phyloP scores from a whole-genome alignment of 64 coral and sea anemone species.

The Platygyra sinensis region DNA sequence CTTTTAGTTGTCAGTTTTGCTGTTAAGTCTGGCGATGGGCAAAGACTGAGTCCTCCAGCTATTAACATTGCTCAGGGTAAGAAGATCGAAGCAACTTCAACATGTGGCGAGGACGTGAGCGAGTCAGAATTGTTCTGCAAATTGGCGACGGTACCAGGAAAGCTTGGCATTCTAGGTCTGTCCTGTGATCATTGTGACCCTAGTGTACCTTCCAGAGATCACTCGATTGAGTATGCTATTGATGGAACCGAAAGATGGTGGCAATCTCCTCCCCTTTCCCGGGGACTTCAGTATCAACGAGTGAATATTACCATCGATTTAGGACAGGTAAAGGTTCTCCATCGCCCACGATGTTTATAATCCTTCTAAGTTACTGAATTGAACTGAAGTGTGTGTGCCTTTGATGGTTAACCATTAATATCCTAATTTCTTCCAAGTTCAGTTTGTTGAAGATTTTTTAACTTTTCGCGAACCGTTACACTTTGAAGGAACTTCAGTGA shows the following conservation, averaged over 20 bases:
- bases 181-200: constrained; percentile 78
- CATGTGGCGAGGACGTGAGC: constrained; percentile 81
- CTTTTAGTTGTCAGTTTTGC: neutral
- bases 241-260: constrained; percentile 96
- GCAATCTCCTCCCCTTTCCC: constrained; percentile 90
- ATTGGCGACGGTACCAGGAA: constrained; percentile 90
- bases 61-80: constrained; percentile 96
- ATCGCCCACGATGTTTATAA: neutral
- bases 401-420: too few species aligned
- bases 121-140: constrained; percentile 88
- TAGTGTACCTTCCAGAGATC: constrained; percentile 40
- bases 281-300: constrained; percentile 86
- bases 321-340: constrained; percentile 65
- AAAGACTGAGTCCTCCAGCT: constrained; percentile 49
- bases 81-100: constrained; percentile 88
- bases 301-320: constrained; percentile 96
- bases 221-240: constrained; percentile 75
- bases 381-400: too few species aligned
- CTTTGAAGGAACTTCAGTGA: too few species aligned
- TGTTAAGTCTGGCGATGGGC: neutral
- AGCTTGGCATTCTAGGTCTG: constrained; percentile 77
- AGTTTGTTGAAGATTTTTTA: too few species aligned
- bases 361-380: too few species aligned
- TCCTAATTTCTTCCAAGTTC: too few species aligned
- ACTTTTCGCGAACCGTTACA: too few species aligned